A percentile compares a stretch with the other conserved stretches of the same genome.
Evolutionary conservation across 2,888 invertebrate species (phyloP).

Genomic region (Galerucella pusilla): DNA sequence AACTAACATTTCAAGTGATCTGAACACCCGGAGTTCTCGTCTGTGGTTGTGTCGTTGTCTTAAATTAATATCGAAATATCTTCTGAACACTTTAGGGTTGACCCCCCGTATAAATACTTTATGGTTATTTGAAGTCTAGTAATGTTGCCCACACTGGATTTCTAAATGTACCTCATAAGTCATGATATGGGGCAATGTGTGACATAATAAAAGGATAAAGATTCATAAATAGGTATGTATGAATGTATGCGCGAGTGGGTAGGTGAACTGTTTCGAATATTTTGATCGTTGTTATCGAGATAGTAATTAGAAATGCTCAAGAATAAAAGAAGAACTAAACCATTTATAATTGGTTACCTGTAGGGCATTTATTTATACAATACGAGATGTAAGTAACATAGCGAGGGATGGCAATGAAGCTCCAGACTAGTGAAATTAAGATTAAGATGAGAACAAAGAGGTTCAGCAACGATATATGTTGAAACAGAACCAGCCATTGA

Average conservation of each 20-base stretch:
- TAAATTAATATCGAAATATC: not conserved
- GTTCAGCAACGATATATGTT: no score
- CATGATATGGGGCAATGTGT: slow-evolving; percentile 17
- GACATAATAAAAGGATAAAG: slow-evolving; percentile 10
- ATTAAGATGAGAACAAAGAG: no score
- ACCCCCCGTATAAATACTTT: not conserved
- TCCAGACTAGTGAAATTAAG: no score
- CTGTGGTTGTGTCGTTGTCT: not conserved
- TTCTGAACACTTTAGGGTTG: not conserved
- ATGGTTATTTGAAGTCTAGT: slow-evolving; percentile 2
- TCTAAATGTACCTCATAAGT: slow-evolving; percentile 16
- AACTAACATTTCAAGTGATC: no score
- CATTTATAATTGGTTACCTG: not conserved
- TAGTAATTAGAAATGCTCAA: slow-evolving; percentile 1
- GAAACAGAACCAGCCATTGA: no score
- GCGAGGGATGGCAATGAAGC: no score
- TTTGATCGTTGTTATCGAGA: not conserved
- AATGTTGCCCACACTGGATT: slow-evolving; percentile 7
- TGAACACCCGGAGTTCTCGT: no score
- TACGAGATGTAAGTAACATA: no score
- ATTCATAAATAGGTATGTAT: slow-evolving; percentile 15
- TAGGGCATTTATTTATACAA: not conserved
- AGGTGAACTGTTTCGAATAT: not conserved
- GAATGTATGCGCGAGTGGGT: slow-evolving; percentile 9
- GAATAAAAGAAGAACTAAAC: not conserved